These are phyloP conservation scores for Coelopa frigida DNA, from an alignment of 1,140 invertebrate genomes.

Conservation along the genomic window DNA sequence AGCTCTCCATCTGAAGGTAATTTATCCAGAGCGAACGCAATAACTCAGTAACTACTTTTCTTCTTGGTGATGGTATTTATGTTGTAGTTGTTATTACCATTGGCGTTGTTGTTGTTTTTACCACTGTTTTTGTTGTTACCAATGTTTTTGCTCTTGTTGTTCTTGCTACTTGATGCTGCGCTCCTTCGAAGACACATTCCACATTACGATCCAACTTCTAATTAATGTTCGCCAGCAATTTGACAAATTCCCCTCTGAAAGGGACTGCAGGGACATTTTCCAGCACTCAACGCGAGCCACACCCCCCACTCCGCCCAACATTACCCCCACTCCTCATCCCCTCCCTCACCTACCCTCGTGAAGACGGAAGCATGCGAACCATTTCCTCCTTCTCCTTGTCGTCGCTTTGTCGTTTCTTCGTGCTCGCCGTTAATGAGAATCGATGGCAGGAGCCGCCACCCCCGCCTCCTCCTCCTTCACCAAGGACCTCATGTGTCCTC, in stretches of 20 bases:
- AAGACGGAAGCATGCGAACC: neutral
- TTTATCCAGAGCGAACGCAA: slow-evolving; percentile 3
- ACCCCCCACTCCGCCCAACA: too few relatives aligned
- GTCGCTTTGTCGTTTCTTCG: too few relatives aligned
- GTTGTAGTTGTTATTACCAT: slow-evolving; percentile 5
- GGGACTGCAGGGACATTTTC: slow-evolving; percentile 9
- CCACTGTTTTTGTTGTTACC: slow-evolving; percentile 10
- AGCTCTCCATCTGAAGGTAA: neutral
- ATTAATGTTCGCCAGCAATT: slow-evolving; percentile 9
- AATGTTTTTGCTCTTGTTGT: too few relatives aligned
- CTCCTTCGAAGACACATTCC: too few relatives aligned
- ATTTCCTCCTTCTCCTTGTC: too few relatives aligned
- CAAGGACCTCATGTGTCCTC: too few relatives aligned
- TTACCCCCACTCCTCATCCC: too few relatives aligned
- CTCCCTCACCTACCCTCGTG: too few relatives aligned
- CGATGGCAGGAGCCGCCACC: slow-evolving; percentile 3
- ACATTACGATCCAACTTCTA: too few relatives aligned
- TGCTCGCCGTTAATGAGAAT: slow-evolving; percentile 12
- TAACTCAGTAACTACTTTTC: slow-evolving; percentile 10
- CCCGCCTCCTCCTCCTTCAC: neutral
- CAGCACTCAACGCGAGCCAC: neutral
- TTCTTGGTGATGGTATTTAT: slow-evolving; percentile 8
- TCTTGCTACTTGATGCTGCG: too few relatives aligned
- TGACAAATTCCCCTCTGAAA: slow-evolving; percentile 13
- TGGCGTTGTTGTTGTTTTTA: too few relatives aligned